Evolutionary conservation across 2,113 vertebrate genomes (phyloP).

Genomic region (Paramisgurnus dabryanus): DNA sequence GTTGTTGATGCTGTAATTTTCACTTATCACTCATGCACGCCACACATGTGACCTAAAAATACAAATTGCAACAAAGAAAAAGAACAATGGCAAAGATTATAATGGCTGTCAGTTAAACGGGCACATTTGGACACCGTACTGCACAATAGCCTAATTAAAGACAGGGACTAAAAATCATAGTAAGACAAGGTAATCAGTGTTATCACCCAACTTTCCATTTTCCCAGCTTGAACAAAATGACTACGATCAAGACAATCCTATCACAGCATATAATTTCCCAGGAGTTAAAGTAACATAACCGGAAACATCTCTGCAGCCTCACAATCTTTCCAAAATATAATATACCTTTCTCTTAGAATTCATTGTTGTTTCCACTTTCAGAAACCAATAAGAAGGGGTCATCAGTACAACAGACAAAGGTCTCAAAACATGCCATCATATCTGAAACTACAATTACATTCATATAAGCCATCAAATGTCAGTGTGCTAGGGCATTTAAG

Average conservation of each 20-base stretch:
- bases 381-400: slow-evolving; percentile 30
- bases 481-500: not conserved
- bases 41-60: slow-evolving; percentile 39
- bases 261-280: not conserved
- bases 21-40: slow-evolving; percentile 7
- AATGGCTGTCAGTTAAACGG: not conserved
- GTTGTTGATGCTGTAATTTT: slow-evolving; percentile 25
- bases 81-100: not conserved
- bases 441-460: slow-evolving; percentile 44
- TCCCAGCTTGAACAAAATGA: not conserved
- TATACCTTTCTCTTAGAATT: slow-evolving; percentile 6
- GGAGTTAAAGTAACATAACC: slow-evolving; percentile 7
- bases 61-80: slow-evolving; percentile 9
- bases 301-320: slow-evolving; percentile 17
- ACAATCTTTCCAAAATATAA: not conserved
- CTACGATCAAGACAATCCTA: slow-evolving; percentile 8
- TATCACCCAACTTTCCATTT: slow-evolving; percentile 12
- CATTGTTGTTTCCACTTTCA: slow-evolving; percentile 40
- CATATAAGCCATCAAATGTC: not conserved
- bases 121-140: not conserved
- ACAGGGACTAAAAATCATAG: not conserved
- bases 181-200: slow-evolving; percentile 7
- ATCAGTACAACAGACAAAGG: slow-evolving; percentile 52
- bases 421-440: slow-evolving; percentile 27
- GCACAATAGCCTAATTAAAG: not conserved